Conservation (phyloP, 2,113 vertebrate species). For the Nothocercus nigrocapillus region DNA sequence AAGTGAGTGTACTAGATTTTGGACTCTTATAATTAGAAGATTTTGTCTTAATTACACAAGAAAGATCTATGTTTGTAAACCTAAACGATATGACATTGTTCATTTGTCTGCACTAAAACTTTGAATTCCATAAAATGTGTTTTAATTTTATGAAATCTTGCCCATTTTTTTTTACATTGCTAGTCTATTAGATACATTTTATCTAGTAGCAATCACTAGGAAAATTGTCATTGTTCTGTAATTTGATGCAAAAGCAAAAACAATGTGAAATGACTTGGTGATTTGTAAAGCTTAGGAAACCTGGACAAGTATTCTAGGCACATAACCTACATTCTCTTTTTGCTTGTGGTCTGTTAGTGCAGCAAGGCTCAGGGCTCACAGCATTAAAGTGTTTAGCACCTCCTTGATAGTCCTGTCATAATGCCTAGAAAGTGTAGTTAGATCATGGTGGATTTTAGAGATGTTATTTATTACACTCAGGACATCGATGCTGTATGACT, state of each 20-base stretch:
- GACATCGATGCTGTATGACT: not conserved
- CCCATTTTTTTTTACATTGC: not conserved
- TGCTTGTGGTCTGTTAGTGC: not conserved
- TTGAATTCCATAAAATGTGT: not conserved
- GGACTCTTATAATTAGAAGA: not conserved
- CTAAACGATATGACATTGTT: not conserved
- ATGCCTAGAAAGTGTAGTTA: not conserved
- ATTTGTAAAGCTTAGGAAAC: not conserved
- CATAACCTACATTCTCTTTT: not conserved
- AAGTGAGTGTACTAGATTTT: not conserved
- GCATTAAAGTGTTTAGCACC: not conserved
- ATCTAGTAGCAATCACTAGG: not conserved
- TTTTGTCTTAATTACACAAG: slow-evolving; percentile 18
- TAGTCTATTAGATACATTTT: not conserved
- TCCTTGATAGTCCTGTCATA: not conserved
- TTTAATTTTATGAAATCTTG: not conserved
- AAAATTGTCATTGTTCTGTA: not conserved
- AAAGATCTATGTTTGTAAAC: not conserved
- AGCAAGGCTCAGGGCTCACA: not conserved
- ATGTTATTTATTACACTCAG: not conserved
- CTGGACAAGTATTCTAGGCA: fast-evolving
- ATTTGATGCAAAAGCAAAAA: not conserved
- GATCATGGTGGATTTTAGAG: not conserved
- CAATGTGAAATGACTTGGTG: not conserved
- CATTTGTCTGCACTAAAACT: slow-evolving; percentile 8